Evolutionary conservation across 2,113 vertebrate species (phyloP).

Genomic region (Capreolus pygargus): DNA sequence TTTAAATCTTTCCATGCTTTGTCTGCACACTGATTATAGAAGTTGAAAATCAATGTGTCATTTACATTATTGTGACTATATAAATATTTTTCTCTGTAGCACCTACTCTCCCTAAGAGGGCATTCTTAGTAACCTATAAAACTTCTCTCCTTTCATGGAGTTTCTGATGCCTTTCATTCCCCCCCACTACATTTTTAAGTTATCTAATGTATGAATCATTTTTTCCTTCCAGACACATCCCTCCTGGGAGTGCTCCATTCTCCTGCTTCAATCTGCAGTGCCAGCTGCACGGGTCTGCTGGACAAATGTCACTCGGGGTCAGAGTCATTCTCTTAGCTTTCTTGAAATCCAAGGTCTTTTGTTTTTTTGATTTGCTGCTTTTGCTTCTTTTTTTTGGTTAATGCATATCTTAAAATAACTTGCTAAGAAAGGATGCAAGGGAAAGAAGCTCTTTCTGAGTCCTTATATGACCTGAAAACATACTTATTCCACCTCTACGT

Average conservation of each 20-base stretch:
- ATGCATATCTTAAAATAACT: neutral
- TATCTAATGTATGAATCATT: neutral
- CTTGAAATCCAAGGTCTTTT: neutral
- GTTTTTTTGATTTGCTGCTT: neutral
- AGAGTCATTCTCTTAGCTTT: neutral
- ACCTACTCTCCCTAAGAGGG: neutral
- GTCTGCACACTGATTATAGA: neutral
- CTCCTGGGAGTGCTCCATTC: neutral
- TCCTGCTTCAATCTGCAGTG: neutral
- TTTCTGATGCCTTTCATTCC: neutral
- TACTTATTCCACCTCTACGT: neutral
- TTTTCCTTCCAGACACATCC: neutral
- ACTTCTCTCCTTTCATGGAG: neutral
- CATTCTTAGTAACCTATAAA: neutral
- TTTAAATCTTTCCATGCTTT: neutral
- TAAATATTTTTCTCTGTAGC: neutral
- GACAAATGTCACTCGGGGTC: neutral
- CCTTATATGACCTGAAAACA: neutral
- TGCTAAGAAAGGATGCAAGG: neutral
- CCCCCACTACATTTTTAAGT: neutral
- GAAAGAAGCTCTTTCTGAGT: neutral
- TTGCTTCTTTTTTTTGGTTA: neutral
- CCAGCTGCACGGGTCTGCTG: neutral
- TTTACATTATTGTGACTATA: neutral
- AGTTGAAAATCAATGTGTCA: neutral